Percentiles rank a stretch among this genome's conserved stretches.
phyloP scores from a whole-genome alignment of 2,888 invertebrate genomes.

The Hirtodrosophila trivittata region DNA sequence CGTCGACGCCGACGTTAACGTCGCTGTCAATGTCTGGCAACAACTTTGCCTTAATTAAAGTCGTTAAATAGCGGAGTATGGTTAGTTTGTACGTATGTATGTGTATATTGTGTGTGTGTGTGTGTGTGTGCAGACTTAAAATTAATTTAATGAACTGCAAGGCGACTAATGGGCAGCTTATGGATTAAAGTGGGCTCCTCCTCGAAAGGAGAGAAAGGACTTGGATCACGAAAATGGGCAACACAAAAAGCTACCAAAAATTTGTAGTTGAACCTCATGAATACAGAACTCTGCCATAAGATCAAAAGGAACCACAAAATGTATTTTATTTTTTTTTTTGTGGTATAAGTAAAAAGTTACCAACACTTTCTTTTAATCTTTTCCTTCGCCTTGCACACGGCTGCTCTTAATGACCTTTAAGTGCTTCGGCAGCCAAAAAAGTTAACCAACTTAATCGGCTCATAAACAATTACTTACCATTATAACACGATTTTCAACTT shows the following conservation, averaged over 20 bases:
- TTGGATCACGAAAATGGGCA: too few species aligned
- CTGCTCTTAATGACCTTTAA: slow-evolving; percentile 43
- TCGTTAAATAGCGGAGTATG: slow-evolving; percentile 59
- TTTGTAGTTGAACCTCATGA: too few species aligned
- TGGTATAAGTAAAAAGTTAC: neutral
- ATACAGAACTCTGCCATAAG: too few species aligned
- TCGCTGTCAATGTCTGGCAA: slow-evolving; percentile 53
- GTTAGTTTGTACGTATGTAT: slow-evolving; percentile 12
- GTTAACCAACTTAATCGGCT: slow-evolving; percentile 54
- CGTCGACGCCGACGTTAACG: slow-evolving; percentile 12
- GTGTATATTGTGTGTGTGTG: slow-evolving; percentile 5
- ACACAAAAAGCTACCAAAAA: too few species aligned
- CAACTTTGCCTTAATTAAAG: slow-evolving; percentile 71
- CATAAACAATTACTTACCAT: slow-evolving; percentile 74
- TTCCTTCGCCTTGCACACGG: slow-evolving; percentile 17
- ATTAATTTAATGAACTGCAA: slow-evolving; percentile 68
- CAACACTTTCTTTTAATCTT: slow-evolving; percentile 14
- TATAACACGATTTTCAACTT: slow-evolving; percentile 70
- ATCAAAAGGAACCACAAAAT: neutral
- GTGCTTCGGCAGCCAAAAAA: slow-evolving; percentile 33
- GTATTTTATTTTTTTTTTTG: neutral
- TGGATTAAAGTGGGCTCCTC: slow-evolving; percentile 60
- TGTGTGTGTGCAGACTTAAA: slow-evolving; percentile 34
- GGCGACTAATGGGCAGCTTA: slow-evolving; percentile 63
- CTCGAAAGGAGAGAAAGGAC: slow-evolving; percentile 10